phyloP scores from a whole-genome alignment of 2,888 invertebrate species.

The Mythimna loreyi region DNA sequence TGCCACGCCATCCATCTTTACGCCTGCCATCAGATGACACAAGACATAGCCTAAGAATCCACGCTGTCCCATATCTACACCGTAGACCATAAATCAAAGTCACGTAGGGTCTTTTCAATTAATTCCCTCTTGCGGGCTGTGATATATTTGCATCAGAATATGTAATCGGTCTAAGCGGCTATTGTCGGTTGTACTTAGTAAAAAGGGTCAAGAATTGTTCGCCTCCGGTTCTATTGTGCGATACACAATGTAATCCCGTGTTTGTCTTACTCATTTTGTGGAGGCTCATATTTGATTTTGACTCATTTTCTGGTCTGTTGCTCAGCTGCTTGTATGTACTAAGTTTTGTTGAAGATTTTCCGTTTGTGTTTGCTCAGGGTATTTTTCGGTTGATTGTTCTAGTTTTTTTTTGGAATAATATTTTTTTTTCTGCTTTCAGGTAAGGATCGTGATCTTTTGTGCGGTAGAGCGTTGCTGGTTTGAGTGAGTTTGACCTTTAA shows the following conservation, averaged over 20 bases:
- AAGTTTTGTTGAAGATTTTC: slow-evolving; percentile 78
- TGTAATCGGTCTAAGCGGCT: slow-evolving; percentile 68
- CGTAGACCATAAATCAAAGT: slow-evolving; percentile 70
- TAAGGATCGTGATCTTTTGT: slow-evolving; percentile 37
- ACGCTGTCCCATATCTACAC: slow-evolving; percentile 49
- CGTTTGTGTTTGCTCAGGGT: slow-evolving; percentile 53
- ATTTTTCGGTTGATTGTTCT: slow-evolving; percentile 51
- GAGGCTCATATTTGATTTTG: slow-evolving; percentile 86
- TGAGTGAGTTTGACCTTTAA: slow-evolving; percentile 20
- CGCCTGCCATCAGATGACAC: slow-evolving; percentile 51
- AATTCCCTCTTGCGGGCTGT: slow-evolving; percentile 68
- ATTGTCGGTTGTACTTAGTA: slow-evolving; percentile 70
- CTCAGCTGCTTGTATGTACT: slow-evolving; percentile 62
- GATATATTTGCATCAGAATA: slow-evolving; percentile 75
- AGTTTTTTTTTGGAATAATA: slow-evolving; percentile 41
- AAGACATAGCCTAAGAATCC: slow-evolving; percentile 56
- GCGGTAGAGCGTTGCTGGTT: not conserved
- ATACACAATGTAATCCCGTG: slow-evolving; percentile 72
- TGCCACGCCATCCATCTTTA: slow-evolving; percentile 51
- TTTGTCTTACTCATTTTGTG: slow-evolving; percentile 84
- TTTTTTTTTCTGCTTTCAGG: slow-evolving; percentile 58
- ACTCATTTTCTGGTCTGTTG: slow-evolving; percentile 72
- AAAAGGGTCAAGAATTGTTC: slow-evolving; percentile 76
- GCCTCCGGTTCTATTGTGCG: slow-evolving; percentile 77
- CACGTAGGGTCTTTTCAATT: slow-evolving; percentile 73